Evolutionary conservation across 2,797 vertebrate genomes (phyloP).

Genomic region (Neosilurus hyrtlii): DNA sequence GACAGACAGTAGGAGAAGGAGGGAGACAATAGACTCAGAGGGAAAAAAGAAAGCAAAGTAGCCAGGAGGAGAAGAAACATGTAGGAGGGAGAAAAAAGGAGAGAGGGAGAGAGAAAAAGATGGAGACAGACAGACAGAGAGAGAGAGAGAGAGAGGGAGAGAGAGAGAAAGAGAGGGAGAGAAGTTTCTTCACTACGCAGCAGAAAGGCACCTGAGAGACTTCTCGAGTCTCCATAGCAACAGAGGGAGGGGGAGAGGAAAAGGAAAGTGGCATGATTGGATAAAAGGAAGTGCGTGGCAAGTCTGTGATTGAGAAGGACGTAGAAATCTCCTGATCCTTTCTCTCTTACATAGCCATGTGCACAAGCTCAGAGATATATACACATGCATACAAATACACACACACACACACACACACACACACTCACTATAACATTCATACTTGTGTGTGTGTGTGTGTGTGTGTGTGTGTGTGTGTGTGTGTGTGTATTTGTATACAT

Average conservation of each 20-base stretch:
- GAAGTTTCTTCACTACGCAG: conserved; percentile 41
- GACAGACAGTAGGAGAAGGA: neutral
- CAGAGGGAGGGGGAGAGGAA: conserved; percentile 49
- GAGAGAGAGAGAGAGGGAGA: conserved; percentile 19
- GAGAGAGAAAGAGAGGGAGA: conserved; percentile 11
- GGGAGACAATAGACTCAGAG: conserved; percentile 3
- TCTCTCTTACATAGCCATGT: conserved; percentile 8
- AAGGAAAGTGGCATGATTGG: conserved; percentile 34
- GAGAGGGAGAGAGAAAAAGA: neutral
- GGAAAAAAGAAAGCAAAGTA: conserved; percentile 18
- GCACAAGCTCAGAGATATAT: neutral
- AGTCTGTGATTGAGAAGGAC: conserved; percentile 33
- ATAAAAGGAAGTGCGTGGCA: conserved; percentile 18
- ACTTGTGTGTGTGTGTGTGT: too few species aligned
- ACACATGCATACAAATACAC: neutral
- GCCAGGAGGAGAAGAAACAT: conserved; percentile 10
- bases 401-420: conserved; percentile 16
- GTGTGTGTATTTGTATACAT: too few species aligned
- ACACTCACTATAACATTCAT: too few species aligned
- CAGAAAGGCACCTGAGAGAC: conserved; percentile 49
- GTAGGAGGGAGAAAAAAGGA: neutral
- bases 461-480: too few species aligned
- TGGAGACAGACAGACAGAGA: neutral
- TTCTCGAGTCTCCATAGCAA: conserved; percentile 57
- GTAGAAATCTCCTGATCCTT: conserved; percentile 34